Conservation (phyloP, 2,113 vertebrate genomes). For the Centropristis striata region DNA sequence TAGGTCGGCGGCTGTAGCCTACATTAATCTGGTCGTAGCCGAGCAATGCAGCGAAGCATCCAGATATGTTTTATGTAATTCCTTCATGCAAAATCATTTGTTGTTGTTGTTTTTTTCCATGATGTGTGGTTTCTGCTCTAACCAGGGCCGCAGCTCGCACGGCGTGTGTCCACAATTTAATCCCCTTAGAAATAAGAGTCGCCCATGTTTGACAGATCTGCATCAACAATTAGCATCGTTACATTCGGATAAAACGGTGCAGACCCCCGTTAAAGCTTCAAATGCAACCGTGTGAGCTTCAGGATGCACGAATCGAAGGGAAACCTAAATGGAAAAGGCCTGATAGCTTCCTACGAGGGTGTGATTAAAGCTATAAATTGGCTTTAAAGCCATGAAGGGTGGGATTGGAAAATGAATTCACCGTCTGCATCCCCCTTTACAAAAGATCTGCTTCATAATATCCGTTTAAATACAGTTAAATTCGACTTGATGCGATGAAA, state of each 20-base stretch:
- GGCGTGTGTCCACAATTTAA: slow-evolving; percentile 26
- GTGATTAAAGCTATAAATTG: slow-evolving; percentile 53
- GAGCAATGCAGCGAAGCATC: slow-evolving; percentile 3
- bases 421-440: background rate
- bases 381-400: slow-evolving; percentile 30
- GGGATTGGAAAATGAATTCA: slow-evolving; percentile 12
- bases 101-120: slow-evolving; percentile 8
- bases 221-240: slow-evolving; percentile 53
- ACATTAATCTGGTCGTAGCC: slow-evolving; percentile 47
- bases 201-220: slow-evolving; percentile 47
- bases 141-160: slow-evolving; percentile 70
- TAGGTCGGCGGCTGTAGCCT: slow-evolving; percentile 68
- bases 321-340: slow-evolving; percentile 63
- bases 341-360: slow-evolving; percentile 61
- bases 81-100: slow-evolving; percentile 9
- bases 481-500: background rate
- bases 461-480: background rate
- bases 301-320: slow-evolving; percentile 30
- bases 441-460: slow-evolving; percentile 15
- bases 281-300: slow-evolving; percentile 15
- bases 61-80: background rate
- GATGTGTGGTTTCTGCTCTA: slow-evolving; percentile 48
- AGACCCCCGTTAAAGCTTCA: background rate
- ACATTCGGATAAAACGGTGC: slow-evolving; percentile 14
- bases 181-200: slow-evolving; percentile 50